These are phyloP conservation scores for Epizoanthus illoricatus DNA, from an alignment of 92 coral and sea anemone species.

Conservation along the genomic window DNA sequence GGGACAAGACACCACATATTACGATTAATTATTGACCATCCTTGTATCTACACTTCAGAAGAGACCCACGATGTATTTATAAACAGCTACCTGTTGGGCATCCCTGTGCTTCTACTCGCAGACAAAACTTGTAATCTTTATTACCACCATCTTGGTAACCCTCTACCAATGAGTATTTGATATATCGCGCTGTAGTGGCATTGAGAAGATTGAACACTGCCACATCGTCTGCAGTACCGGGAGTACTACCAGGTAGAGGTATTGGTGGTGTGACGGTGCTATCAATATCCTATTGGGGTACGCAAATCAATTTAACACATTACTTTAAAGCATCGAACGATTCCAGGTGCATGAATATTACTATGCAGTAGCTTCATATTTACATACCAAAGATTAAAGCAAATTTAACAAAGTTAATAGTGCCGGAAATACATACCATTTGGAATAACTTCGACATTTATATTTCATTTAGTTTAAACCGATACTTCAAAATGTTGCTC, in stretches of 20 bases:
- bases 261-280: background rate
- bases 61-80: no score
- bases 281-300: background rate
- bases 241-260: background rate
- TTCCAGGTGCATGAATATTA: background rate
- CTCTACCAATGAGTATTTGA: background rate
- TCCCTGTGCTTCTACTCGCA: slow-evolving; percentile 13
- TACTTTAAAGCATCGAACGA: no score
- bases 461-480: no score
- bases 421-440: no score
- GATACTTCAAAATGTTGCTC: no score
- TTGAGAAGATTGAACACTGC: background rate
- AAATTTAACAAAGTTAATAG: no score
- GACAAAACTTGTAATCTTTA: background rate
- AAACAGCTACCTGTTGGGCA: slow-evolving; percentile 3
- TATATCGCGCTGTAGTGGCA: background rate
- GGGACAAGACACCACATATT: no score
- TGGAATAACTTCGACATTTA: no score
- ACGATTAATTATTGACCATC: background rate
- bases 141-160: background rate
- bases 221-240: slow-evolving; percentile 11
- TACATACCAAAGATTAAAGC: no score
- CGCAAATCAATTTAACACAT: no score
- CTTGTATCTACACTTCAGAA: background rate
- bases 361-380: no score